Conservation (phyloP, 2,888 invertebrate species). For the Atethmia centrago region DNA sequence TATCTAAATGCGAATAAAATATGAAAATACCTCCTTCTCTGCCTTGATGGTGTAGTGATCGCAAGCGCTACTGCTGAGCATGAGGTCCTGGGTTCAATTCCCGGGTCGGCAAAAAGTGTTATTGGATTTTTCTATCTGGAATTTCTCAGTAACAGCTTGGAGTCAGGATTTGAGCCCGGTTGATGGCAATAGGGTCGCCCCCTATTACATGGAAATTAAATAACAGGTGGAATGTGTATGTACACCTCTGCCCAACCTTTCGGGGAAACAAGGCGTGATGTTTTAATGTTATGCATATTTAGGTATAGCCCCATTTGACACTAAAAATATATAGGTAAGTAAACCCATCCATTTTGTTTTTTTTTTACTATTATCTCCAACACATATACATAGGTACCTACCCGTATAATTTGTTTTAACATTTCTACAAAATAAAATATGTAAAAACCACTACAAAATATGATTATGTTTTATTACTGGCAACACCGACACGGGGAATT, state of each 20-base stretch:
- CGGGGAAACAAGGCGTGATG: neutral
- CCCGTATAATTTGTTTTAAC: neutral
- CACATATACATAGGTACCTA: no score
- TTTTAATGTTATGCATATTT: neutral
- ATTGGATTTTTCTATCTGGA: neutral
- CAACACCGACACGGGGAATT: conserved; percentile 39
- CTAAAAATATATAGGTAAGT: neutral
- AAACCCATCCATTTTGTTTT: no score
- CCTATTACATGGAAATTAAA: neutral
- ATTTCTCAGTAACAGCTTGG: neutral
- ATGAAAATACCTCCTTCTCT: no score
- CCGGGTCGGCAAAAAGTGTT: no score
- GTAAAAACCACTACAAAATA: neutral
- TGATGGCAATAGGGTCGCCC: neutral
- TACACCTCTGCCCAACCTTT: neutral
- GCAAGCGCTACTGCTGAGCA: no score
- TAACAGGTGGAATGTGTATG: neutral
- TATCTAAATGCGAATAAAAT: no score
- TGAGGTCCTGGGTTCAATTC: no score
- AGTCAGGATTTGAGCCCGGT: neutral
- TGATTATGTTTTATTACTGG: conserved; percentile 18
- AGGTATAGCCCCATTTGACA: neutral
- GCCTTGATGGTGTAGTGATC: no score
- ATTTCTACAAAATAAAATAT: neutral
- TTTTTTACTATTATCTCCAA: no score